Evolutionary conservation across 1,140 invertebrate species (phyloP), one percentile per base, ranked within the genome.

Genomic region (Cheumatopsyche charites): DNA sequence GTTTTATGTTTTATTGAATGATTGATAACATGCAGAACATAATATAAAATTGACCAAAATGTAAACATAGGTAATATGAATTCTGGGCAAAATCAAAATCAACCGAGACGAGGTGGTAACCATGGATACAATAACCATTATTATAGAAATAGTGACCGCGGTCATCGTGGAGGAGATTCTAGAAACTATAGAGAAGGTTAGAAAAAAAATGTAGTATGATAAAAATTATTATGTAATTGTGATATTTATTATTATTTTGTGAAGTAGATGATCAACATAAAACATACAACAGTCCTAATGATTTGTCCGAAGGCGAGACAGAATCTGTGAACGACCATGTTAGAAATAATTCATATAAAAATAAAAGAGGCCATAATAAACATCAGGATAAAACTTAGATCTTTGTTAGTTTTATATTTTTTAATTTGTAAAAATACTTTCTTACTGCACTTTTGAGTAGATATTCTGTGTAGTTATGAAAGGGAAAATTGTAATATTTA

Each of bases 61-160:
- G n/a, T 25, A 2, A 26, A 26, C 13, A 49, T 42, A 63, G 62
- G 62, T 4, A 63, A 63, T 15, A 45, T 63, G 62, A 23, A 9
- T 23, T 12, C 15, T 2, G 55, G 58, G 45, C 58, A 62, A 55
- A 69, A 69, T 47, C 55, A 62, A 66, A 68, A 68, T 17, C 70
- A 72, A 43, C 61, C 70, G 43, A 71, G 73, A 41, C 70, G 73
- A 47, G 73, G 73, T 26, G 62, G 62, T 42, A 69, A 69, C 45
- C 70, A 72, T 62, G 70, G 70, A 21, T 72, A 69, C 43, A 70
- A 65, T 55, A 74, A 74, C 26, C 70, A 75, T 43, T 75, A 72
- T 67, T 75, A 71, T 70, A 63, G 73, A 26, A 75, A 75, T 49
- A 75, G 70, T 68, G 73, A 75, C 4, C 70, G 73, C 9, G 67